A percentile compares a stretch with the other conserved stretches of the same genome.
Evolutionary conservation across 2,113 vertebrate species (phyloP).

Genomic region (Lota lota): DNA sequence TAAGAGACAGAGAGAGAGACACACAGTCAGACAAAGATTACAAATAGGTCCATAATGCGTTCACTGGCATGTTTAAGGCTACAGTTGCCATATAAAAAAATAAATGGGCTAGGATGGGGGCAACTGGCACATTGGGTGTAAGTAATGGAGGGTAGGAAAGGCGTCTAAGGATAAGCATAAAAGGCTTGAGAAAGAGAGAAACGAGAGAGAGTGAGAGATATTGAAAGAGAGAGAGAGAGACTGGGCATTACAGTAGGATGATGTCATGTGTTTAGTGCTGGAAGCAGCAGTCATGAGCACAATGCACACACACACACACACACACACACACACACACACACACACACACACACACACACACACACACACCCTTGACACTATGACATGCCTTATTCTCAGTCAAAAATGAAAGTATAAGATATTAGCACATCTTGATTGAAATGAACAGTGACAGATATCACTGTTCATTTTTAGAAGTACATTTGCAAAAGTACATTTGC

Average conservation of each 20-base stretch:
- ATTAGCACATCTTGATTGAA: conserved; percentile 11
- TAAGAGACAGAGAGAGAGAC: not conserved
- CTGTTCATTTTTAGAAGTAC: conserved; percentile 10
- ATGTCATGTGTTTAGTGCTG: conserved; percentile 70
- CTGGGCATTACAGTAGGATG: conserved; percentile 61
- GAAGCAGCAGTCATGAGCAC: conserved; percentile 57
- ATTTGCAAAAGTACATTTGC: not conserved
- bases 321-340: conserved; percentile 44
- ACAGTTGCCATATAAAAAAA: not conserved
- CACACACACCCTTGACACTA: conserved; percentile 43
- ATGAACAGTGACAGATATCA: conserved; percentile 40
- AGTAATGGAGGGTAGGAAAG: not conserved
- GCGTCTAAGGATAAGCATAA: conserved; percentile 13
- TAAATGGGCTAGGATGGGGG: too few relatives aligned
- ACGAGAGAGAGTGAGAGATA: conserved; percentile 16
- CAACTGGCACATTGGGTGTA: not conserved
- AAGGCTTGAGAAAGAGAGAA: conserved; percentile 46
- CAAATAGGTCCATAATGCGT: not conserved
- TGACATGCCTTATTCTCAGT: conserved; percentile 14
- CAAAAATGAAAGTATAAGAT: conserved; percentile 14
- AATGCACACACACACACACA: conserved; percentile 51
- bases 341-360: conserved; percentile 25
- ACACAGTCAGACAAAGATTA: not conserved
- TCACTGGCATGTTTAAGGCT: not conserved
- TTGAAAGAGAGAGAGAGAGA: not conserved